These are phyloP conservation scores for Dryomyza anilis DNA, from an alignment of 2,888 invertebrate species.

Conservation along the genomic window DNA sequence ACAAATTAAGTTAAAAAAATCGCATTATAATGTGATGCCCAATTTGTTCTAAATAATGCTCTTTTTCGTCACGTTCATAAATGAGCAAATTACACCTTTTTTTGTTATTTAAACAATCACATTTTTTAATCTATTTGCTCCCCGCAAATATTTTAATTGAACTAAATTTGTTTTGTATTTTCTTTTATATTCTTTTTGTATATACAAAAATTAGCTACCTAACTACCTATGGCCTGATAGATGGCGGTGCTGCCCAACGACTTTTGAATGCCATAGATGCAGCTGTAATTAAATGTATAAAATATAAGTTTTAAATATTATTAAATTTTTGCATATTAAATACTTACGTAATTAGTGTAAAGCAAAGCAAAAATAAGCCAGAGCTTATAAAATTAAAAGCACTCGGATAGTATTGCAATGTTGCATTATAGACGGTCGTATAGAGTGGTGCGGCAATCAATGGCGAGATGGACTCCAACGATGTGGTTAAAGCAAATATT, in stretches of 20 bases:
- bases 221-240: constrained; percentile 55
- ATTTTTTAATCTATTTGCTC: too few species aligned
- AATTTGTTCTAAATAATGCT: too few species aligned
- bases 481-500: constrained; percentile 72
- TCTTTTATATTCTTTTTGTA: too few species aligned
- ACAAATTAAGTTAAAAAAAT: too few species aligned
- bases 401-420: constrained; percentile 63
- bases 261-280: constrained; percentile 56
- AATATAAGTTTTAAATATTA: neutral
- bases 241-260: constrained; percentile 45
- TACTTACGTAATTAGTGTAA: constrained; percentile 65
- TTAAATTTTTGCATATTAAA: neutral
- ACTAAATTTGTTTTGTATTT: neutral
- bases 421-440: constrained; percentile 67
- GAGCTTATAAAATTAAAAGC: constrained; percentile 67
- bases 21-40: too few species aligned
- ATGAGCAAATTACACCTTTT: neutral
- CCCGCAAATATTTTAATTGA: neutral
- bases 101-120: neutral
- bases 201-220: constrained; percentile 23
- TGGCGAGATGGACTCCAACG: constrained; percentile 70
- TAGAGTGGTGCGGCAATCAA: constrained; percentile 69
- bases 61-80: too few species aligned
- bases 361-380: constrained; percentile 60
- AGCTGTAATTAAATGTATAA: constrained; percentile 39